Conservation (phyloP, 2,113 vertebrate genomes). For the Syngnathus floridae region DNA sequence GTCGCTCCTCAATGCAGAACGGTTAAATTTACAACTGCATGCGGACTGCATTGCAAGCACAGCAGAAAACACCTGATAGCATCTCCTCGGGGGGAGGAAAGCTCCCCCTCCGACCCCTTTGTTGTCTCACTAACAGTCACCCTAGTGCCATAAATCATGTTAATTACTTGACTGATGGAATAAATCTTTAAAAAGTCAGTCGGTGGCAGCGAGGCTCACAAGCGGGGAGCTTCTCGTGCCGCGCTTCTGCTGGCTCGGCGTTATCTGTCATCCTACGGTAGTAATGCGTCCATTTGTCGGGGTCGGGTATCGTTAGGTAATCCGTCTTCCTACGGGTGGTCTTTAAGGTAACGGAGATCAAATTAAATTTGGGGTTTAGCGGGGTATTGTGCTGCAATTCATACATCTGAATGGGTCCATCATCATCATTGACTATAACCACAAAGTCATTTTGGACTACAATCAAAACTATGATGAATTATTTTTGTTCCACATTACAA, state of each 20-base stretch:
- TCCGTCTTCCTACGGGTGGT: slow-evolving; percentile 71
- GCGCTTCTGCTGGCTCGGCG: slow-evolving; percentile 62
- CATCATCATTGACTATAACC: neutral
- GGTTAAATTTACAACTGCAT: slow-evolving; percentile 76
- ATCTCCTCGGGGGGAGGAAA: slow-evolving; percentile 72
- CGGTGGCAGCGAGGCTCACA: slow-evolving; percentile 47
- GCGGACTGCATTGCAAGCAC: slow-evolving; percentile 73
- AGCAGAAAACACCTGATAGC: slow-evolving; percentile 79
- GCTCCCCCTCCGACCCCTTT: slow-evolving; percentile 57
- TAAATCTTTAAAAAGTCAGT: slow-evolving; percentile 70
- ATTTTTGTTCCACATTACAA: neutral
- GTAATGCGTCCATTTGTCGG: slow-evolving; percentile 73
- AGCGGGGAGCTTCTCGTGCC: slow-evolving; percentile 59
- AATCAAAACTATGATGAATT: neutral
- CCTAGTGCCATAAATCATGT: slow-evolving; percentile 73
- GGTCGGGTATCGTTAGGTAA: slow-evolving; percentile 53
- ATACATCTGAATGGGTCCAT: neutral
- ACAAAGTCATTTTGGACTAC: neutral
- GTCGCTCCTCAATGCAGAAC: slow-evolving; percentile 66
- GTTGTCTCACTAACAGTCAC: slow-evolving; percentile 73
- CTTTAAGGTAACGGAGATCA: slow-evolving; percentile 43
- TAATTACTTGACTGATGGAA: slow-evolving; percentile 78
- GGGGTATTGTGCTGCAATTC: neutral
- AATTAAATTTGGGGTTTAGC: slow-evolving; percentile 31
- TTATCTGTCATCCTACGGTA: slow-evolving; percentile 70